Evolutionary conservation across 2,888 invertebrate species (phyloP).

Genomic region (Prenolepis imparis): DNA sequence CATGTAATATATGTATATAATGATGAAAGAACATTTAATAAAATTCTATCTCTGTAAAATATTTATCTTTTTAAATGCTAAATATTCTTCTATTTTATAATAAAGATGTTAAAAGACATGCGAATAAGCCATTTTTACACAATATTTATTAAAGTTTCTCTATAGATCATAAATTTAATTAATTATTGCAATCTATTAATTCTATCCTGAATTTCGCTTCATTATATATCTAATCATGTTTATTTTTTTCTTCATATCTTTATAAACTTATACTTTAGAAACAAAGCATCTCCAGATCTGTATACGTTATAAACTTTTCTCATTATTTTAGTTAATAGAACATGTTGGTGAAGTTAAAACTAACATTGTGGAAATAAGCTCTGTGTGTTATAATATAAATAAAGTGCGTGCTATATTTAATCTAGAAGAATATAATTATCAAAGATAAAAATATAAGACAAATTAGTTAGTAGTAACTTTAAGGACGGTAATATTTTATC

Average conservation of each 20-base stretch:
- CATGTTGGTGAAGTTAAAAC: slow-evolving; percentile 40
- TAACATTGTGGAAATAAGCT: slow-evolving; percentile 34
- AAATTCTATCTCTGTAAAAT: not conserved
- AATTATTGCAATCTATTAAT: slow-evolving; percentile 1
- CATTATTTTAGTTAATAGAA: slow-evolving; percentile 47
- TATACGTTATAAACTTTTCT: slow-evolving; percentile 48
- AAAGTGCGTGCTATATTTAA: not conserved
- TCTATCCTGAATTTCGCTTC: not conserved
- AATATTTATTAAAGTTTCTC: slow-evolving; percentile 15
- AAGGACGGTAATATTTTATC: not conserved
- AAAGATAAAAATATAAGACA: slow-evolving; percentile 7
- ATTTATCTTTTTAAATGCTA: not conserved
- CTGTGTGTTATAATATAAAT: slow-evolving; percentile 29
- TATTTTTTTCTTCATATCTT: slow-evolving; percentile 41
- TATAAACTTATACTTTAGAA: slow-evolving; percentile 37
- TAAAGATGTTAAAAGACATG: not conserved
- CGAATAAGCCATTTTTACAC: not conserved
- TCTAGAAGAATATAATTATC: slow-evolving; percentile 11
- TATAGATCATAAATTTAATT: not conserved
- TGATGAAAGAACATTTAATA: not conserved
- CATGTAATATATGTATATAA: not conserved
- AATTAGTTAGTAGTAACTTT: slow-evolving; percentile 1
- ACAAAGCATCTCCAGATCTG: slow-evolving; percentile 33
- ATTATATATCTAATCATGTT: not conserved
- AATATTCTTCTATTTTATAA: not conserved